Evolutionary conservation across 2,888 invertebrate genomes (phyloP).

Genomic region (Amiota communis): DNA sequence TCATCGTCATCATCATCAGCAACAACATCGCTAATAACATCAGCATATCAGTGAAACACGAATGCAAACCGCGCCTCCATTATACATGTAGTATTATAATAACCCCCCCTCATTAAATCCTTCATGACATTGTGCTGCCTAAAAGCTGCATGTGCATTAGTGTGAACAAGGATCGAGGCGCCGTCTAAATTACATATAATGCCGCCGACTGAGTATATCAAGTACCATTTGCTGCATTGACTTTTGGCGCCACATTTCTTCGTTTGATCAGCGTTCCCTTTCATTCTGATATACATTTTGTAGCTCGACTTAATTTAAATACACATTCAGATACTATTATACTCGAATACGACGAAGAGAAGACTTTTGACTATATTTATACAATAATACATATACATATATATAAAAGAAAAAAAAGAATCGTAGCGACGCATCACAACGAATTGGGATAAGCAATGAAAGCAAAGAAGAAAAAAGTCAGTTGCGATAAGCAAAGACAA

Average conservation of each 20-base stretch:
- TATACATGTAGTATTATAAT: too few relatives aligned
- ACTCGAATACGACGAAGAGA: too few relatives aligned
- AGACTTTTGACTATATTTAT: neutral
- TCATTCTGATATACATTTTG: conserved; percentile 46
- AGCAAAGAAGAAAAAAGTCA: conserved; percentile 52
- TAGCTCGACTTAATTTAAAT: conserved; percentile 45
- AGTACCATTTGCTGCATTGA: conserved; percentile 59
- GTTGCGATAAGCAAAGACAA: conserved; percentile 58
- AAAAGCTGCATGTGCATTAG: conserved; percentile 68
- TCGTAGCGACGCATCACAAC: neutral
- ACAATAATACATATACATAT: too few relatives aligned
- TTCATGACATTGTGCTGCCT: neutral
- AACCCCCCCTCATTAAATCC: neutral
- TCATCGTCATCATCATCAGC: too few relatives aligned
- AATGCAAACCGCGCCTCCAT: neutral
- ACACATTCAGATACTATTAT: conserved; percentile 1
- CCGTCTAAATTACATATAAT: conserved; percentile 67
- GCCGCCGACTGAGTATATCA: conserved; percentile 47
- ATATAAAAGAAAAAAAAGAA: neutral
- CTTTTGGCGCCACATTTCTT: conserved; percentile 64
- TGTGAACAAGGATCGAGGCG: conserved; percentile 69
- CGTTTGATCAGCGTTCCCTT: conserved; percentile 35
- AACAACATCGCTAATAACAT: neutral
- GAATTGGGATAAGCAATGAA: conserved; percentile 13
- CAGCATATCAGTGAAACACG: neutral